Base-by-base conservation (phyloP, 1,140 invertebrate species). In the Listronotus oregonensis region DNA sequence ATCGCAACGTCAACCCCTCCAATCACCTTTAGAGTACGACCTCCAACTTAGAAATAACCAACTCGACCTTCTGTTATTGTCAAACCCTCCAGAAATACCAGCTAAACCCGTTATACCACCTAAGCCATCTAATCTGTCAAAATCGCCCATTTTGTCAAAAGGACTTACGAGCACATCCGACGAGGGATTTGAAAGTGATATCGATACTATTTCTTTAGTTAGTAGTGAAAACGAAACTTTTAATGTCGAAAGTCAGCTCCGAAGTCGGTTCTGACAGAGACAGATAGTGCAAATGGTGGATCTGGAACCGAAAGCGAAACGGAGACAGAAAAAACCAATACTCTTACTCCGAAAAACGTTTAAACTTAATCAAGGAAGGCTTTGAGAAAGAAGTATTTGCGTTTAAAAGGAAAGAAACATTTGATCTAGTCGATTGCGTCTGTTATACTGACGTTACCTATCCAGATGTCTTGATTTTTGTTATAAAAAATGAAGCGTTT, bases 111-210 rank as follows among this genome's bases (percentile, higher is more conserved):
- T 21, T 21, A 7, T 54, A 6, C 50, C 66, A 55, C 14, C 37
- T 27, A 52, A 64, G 46, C 43, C 52, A 31, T 7, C 46, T 8
- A 31, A 64, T 8, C 11, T 47, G 60, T 15, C 54, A 62, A 64
- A 56, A 49, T 56, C 52, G 9, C 52, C 52, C 6, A 42, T 56
- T 14, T 21, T 56, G 40, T 61, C 63, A 61, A 66, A 65, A 44
- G 40, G 59, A 8, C 46, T 57, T 10, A 63, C 42, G 12, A 61
- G 54, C 11, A 56, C 55, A 8, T 34, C 66, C 34, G 79, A 80
- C 54, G 79, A 80, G 68, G 79, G 79, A 5, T 80, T 80, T 67
- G 79, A 80, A 70, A 80, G 78, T 8, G 79, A 80, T 61, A 77
- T 78, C 32, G 78, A 80, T 58, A 79, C 68, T 51, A 61, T 78